Percentiles rank a stretch among this genome's conserved stretches.
These are phyloP conservation scores for Borostomias antarcticus DNA, from an alignment of 2,797 vertebrate species.

Conservation along the genomic window DNA sequence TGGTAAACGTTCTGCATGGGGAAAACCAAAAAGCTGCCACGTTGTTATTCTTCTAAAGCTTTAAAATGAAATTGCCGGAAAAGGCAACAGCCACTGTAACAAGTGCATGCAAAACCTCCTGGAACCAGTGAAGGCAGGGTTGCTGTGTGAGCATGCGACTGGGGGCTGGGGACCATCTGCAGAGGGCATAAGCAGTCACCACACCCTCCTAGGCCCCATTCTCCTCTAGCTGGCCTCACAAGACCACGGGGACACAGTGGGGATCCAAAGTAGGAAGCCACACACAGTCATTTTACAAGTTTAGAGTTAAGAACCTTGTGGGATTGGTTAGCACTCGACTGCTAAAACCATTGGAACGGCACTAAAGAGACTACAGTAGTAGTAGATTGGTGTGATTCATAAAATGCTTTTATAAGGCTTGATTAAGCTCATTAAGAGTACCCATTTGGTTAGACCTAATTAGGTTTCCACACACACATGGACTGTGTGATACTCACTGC, in stretches of 20 bases:
- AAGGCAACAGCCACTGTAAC: conserved; percentile 32
- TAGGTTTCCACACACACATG: not conserved
- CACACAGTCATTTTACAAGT: not conserved
- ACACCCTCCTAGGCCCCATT: not conserved
- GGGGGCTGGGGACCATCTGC: conserved; percentile 14
- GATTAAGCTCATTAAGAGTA: not conserved
- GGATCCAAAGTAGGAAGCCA: not conserved
- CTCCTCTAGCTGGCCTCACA: not conserved
- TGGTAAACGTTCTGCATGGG: too few species aligned
- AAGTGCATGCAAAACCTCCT: conserved; percentile 22
- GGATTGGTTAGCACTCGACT: not conserved
- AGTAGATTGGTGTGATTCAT: not conserved
- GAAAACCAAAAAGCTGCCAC: conserved; percentile 3
- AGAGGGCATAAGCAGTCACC: conserved; percentile 1
- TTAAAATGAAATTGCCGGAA: conserved; percentile 35
- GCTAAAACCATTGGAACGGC: not conserved
- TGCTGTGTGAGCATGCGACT: conserved; percentile 8
- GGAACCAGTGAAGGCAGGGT: conserved; percentile 2
- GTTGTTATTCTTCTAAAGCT: conserved; percentile 15
- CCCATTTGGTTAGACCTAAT: not conserved
- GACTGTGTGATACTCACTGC: not conserved
- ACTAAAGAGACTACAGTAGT: not conserved
- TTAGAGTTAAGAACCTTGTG: not conserved
- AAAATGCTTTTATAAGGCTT: conserved; percentile 5
- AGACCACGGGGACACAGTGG: not conserved